phyloP scores from a whole-genome alignment of 2,113 vertebrate species.

The Pimephales promelas region DNA sequence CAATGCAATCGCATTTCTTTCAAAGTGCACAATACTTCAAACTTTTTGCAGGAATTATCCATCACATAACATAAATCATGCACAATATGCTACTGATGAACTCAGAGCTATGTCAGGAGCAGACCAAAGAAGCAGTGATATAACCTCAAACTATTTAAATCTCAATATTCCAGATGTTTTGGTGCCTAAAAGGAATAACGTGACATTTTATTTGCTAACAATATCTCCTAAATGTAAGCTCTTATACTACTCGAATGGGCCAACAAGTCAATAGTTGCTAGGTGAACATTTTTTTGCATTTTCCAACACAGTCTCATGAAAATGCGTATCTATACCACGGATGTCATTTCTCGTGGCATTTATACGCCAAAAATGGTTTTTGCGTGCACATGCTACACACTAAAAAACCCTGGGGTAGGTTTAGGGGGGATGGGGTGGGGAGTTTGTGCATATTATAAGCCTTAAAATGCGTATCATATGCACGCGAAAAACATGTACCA shows the following conservation, averaged over 20 bases:
- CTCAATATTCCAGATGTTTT: slow-evolving; percentile 23
- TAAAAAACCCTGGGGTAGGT: no score
- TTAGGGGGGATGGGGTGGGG: no score
- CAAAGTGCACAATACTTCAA: slow-evolving; percentile 27
- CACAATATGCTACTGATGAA: slow-evolving; percentile 35
- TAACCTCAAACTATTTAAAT: slow-evolving; percentile 25
- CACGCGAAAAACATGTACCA: no score
- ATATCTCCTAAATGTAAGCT: slow-evolving; percentile 10
- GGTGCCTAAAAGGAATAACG: slow-evolving; percentile 9
- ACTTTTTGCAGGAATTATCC: slow-evolving; percentile 28
- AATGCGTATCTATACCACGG: no score
- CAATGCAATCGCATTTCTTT: slow-evolving; percentile 27
- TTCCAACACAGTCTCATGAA: no score
- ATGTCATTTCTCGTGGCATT: no score
- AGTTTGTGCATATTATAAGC: no score
- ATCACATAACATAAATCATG: slow-evolving; percentile 34
- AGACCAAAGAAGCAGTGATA: not conserved
- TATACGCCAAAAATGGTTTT: no score
- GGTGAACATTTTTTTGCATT: not conserved
- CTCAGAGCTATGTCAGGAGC: slow-evolving; percentile 7
- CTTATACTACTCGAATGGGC: not conserved
- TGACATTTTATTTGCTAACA: slow-evolving; percentile 5
- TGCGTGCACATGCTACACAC: no score
- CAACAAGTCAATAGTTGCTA: slow-evolving; percentile 8
- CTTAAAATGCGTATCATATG: no score